phyloP scores from a whole-genome alignment of 2,113 vertebrate genomes.

The Ptilonorhynchus violaceus region DNA sequence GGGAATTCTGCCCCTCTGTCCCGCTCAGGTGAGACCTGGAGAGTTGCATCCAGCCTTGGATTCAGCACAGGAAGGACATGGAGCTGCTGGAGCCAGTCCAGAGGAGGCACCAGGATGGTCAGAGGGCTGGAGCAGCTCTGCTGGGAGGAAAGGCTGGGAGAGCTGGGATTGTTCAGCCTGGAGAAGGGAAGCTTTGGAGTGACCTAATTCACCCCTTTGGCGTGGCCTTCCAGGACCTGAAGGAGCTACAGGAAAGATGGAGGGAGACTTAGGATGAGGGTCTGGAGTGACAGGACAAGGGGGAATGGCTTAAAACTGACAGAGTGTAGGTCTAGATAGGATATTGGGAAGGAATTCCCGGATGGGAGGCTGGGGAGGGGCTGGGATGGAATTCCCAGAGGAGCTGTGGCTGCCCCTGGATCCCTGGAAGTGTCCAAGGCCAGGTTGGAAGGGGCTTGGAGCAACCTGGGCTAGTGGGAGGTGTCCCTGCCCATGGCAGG shows the following conservation, averaged over 20 bases:
- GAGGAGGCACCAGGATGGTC: background rate
- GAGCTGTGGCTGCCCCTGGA: background rate
- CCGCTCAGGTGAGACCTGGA: background rate
- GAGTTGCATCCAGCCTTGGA: background rate
- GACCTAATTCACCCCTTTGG: rapidly evolving
- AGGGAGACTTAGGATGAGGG: background rate
- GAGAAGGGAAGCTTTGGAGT: background rate
- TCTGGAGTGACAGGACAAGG: rapidly evolving
- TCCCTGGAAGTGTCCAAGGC: background rate
- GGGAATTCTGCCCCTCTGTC: background rate
- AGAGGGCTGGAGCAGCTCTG: background rate
- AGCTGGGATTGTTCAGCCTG: background rate
- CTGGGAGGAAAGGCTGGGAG: background rate
- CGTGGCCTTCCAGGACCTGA: background rate
- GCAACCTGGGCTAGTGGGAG: rapidly evolving
- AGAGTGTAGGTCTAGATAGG: rapidly evolving
- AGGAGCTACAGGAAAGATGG: rapidly evolving
- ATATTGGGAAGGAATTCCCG: background rate
- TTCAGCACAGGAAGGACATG: background rate
- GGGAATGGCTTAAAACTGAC: rapidly evolving
- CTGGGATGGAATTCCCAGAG: rapidly evolving
- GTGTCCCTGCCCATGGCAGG: background rate
- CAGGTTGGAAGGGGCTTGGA: background rate
- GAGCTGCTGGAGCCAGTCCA: background rate
- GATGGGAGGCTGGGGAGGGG: rapidly evolving